phyloP scores from a whole-genome alignment of 2,113 vertebrate genomes.

The Neodon shergylaensis region DNA sequence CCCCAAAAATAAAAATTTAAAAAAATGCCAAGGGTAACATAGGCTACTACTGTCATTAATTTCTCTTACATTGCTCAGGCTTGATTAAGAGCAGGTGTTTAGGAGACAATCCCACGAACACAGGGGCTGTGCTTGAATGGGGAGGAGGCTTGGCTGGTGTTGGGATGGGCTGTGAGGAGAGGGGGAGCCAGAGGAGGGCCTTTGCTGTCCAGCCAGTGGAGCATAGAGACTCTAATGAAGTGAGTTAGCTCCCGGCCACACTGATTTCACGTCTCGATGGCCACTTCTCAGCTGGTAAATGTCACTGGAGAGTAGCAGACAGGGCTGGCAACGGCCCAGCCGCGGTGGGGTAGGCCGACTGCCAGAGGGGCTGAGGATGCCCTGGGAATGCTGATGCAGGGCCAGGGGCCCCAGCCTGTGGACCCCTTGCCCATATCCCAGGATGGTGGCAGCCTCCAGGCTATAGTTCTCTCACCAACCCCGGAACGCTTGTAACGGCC shows the following conservation, averaged over 20 bases:
- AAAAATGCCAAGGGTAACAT: background rate
- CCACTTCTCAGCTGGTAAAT: constrained; percentile 72
- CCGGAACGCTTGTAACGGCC: background rate
- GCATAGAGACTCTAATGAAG: constrained; percentile 72
- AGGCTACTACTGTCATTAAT: background rate
- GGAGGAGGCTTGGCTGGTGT: background rate
- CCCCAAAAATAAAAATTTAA: background rate
- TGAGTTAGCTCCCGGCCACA: constrained; percentile 57
- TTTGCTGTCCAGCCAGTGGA: background rate
- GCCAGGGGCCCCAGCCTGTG: background rate
- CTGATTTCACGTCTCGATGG: constrained; percentile 74
- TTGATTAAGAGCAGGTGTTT: background rate
- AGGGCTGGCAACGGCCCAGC: constrained; percentile 50
- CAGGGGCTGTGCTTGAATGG: background rate
- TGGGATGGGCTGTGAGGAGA: background rate
- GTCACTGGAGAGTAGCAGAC: constrained; percentile 57
- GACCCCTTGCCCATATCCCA: background rate
- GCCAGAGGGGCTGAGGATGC: background rate
- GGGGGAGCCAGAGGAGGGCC: background rate
- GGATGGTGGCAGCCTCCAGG: background rate
- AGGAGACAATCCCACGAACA: background rate
- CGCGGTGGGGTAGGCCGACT: background rate
- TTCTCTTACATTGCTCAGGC: background rate
- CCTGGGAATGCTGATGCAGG: background rate
- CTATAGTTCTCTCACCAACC: background rate